Conservation (phyloP, 1,140 invertebrate species). For the Gryllus bimaculatus region DNA sequence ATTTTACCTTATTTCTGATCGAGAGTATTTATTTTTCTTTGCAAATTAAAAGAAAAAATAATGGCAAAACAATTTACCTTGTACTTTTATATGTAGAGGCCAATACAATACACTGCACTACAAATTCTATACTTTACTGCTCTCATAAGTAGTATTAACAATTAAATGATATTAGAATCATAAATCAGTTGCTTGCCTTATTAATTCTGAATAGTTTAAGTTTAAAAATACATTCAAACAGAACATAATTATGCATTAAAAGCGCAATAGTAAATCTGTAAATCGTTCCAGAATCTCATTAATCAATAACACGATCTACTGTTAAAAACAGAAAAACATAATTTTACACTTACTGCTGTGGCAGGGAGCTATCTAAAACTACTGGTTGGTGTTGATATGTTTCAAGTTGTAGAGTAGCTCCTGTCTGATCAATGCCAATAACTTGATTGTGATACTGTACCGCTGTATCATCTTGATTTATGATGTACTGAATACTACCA, state of each 20-base stretch:
- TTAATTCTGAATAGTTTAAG: no score
- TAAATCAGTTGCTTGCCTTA: no score
- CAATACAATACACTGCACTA: no score
- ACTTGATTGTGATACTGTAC: constrained; percentile 12
- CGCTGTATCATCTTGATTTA: constrained; percentile 10
- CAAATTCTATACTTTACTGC: no score
- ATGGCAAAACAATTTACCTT: neutral
- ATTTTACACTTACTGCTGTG: neutral
- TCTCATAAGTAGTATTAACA: no score
- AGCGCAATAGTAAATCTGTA: no score
- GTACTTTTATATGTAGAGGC: neutral
- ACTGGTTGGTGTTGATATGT: constrained; percentile 7
- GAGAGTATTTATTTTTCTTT: no score
- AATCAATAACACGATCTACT: neutral
- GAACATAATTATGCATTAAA: no score
- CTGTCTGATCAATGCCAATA: constrained; percentile 14
- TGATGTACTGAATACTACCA: constrained; percentile 6
- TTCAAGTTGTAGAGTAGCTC: neutral
- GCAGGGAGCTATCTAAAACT: neutral
- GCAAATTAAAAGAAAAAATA: neutral
- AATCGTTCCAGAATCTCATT: neutral
- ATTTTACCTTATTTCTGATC: no score
- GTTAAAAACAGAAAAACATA: neutral
- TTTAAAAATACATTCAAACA: no score
- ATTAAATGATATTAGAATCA: no score